Base-by-base conservation (phyloP, 1,140 invertebrate species). In the Bombus waltoni region DNA sequence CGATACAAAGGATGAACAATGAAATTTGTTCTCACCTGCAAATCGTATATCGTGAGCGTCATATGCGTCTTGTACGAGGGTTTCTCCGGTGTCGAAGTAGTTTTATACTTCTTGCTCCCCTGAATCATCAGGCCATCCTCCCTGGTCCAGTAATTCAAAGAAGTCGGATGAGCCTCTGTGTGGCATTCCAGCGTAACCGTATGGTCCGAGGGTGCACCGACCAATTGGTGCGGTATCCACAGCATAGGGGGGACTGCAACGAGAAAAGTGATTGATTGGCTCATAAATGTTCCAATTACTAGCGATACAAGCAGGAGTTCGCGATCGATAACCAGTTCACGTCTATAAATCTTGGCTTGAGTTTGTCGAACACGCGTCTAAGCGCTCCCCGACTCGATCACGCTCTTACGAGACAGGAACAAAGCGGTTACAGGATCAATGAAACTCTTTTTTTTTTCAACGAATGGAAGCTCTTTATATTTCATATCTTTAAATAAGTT, bases 121-220 rank as follows among this genome's bases (percentile, higher is more conserved):
- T 98, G 98, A 75, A 98, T 98, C 98, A 98, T 98, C 91, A 97
- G 96, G 5, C 97, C 97, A 88, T 98, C 97, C 89, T 98, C 98
- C 76, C 97, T 95, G 0, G 97, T 98, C 98, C 98, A 99, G 93
- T 98, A 98, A 95, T 98, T 98, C 40, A 98, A 96, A 15, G 98
- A 98, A 9, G 97, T 98, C 9, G 98, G 98, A 95, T 98, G 97
- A 15, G 98, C 98, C 94, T 99, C 98, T 3, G 98, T 98, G 92
- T 97, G 97, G 94, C 98, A 99, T 94, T 98, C 98, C 71, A 99
- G 94, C 2, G 97, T 98, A 15, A 98, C 97, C 71, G 97, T 97
- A 91, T 97, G 97, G 65, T 97, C 97, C 72, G 97, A 95, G 8
- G 97, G 97, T 65, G 97, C 97, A 28, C 98, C 98, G 40, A 99